A percentile compares a stretch with the other conserved stretches of the same genome.
These are phyloP conservation scores for Agelastica alni DNA, from an alignment of 2,888 invertebrate species.

Conservation along the genomic window DNA sequence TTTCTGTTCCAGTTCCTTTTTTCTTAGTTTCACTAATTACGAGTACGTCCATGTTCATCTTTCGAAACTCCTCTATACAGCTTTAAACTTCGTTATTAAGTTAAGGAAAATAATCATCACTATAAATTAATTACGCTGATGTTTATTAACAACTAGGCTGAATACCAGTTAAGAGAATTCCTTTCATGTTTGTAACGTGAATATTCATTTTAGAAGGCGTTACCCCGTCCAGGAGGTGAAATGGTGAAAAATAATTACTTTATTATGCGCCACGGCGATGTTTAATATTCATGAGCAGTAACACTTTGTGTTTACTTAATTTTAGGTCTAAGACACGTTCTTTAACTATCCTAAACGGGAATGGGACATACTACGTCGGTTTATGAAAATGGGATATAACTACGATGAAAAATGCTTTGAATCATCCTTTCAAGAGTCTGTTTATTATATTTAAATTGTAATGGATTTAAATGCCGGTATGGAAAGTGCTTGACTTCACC, in stretches of 20 bases:
- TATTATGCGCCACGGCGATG: slow-evolving; percentile 23
- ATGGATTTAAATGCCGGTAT: too few relatives aligned
- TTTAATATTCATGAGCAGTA: slow-evolving; percentile 28
- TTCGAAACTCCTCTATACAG: too few relatives aligned
- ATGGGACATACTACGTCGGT: not conserved
- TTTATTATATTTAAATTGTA: too few relatives aligned
- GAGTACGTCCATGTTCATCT: too few relatives aligned
- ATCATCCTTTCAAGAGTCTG: too few relatives aligned
- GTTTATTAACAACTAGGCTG: slow-evolving; percentile 26
- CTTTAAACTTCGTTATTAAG: not conserved
- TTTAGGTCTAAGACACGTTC: slow-evolving; percentile 5
- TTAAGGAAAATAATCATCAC: slow-evolving; percentile 15
- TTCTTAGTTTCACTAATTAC: too few relatives aligned
- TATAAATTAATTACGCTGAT: slow-evolving; percentile 28
- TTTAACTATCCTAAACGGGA: slow-evolving; percentile 6
- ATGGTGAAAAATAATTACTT: slow-evolving; percentile 29
- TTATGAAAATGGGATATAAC: slow-evolving; percentile 1
- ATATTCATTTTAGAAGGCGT: slow-evolving; percentile 23
- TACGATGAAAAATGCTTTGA: too few relatives aligned
- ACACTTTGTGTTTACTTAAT: slow-evolving; percentile 25
- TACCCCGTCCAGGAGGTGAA: slow-evolving; percentile 19
- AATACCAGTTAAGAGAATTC: slow-evolving; percentile 25
- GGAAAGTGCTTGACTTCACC: too few relatives aligned
- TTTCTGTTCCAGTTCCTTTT: too few relatives aligned
- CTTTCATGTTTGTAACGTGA: slow-evolving; percentile 28